Conservation (phyloP, 2,113 vertebrate species). For the Pao palembangensis region DNA sequence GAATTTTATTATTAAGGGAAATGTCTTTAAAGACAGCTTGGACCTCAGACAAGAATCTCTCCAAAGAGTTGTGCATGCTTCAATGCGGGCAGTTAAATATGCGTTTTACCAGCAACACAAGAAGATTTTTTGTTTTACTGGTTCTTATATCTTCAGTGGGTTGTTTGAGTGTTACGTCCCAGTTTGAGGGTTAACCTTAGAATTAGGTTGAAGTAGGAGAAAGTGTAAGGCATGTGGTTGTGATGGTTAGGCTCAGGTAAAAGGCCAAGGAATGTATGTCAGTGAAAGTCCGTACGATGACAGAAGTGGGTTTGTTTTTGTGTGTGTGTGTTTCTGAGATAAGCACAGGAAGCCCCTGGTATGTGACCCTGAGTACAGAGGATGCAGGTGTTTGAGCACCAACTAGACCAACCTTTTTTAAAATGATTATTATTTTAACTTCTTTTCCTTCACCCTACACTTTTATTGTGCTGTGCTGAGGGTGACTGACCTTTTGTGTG, state of each 20-base stretch:
- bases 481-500: not conserved
- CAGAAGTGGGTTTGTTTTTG: too few species aligned
- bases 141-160: too few species aligned
- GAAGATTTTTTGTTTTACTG: too few species aligned
- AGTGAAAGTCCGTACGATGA: too few species aligned
- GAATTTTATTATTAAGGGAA: not conserved
- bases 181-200: too few species aligned
- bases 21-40: not conserved
- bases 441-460: not conserved
- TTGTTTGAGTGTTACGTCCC: too few species aligned
- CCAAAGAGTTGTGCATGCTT: not conserved
- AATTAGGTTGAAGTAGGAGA: too few species aligned
- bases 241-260: too few species aligned
- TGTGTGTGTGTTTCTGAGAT: constrained; percentile 15
- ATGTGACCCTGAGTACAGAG: constrained; percentile 44
- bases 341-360: constrained; percentile 49
- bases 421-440: not conserved
- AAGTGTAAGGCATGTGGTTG: too few species aligned
- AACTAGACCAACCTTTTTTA: constrained; percentile 1
- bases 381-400: constrained; percentile 54
- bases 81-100: too few species aligned
- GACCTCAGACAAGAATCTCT: not conserved
- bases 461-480: not conserved
- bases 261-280: too few species aligned
- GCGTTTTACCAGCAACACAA: too few species aligned